Conservation (phyloP, 64 coral and sea anemone genomes). For the Orbicella faveolata region DNA sequence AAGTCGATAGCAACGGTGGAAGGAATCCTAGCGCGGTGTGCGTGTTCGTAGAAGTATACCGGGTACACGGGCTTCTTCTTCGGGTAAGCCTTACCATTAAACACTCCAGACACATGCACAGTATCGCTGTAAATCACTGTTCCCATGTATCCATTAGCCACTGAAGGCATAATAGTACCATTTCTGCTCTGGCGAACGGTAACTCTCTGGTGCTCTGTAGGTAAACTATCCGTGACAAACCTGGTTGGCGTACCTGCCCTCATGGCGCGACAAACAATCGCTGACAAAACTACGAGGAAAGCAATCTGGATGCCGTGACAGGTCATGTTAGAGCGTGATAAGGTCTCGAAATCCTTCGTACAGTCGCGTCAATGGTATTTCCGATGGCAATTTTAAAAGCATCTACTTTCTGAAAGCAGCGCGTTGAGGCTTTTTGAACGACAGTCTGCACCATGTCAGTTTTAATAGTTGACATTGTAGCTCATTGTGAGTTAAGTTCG, state of each 20-base stretch:
- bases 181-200: constrained; percentile 44
- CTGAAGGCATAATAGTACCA: constrained; percentile 62
- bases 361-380: too few relatives aligned
- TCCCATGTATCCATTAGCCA: constrained; percentile 63
- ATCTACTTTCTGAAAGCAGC: too few relatives aligned
- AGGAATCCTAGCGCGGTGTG: constrained; percentile 56
- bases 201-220: constrained; percentile 36
- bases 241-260: constrained; percentile 20
- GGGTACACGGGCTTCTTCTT: constrained; percentile 55
- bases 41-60: constrained; percentile 53
- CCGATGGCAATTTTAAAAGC: too few relatives aligned
- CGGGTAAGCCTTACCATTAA: constrained; percentile 52
- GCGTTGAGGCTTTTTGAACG: too few relatives aligned
- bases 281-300: background rate
- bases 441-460: too few relatives aligned
- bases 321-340: background rate
- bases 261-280: background rate
- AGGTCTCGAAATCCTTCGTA: background rate
- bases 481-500: too few relatives aligned
- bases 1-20: constrained; percentile 46
- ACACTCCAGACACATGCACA: constrained; percentile 62
- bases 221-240: constrained; percentile 48
- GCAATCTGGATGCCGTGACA: constrained; percentile 8
- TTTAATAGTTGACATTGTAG: too few relatives aligned
- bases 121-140: constrained; percentile 64